These are phyloP conservation scores for Theocolax elegans DNA, from an alignment of 1,140 invertebrate species.

Conservation along the genomic window DNA sequence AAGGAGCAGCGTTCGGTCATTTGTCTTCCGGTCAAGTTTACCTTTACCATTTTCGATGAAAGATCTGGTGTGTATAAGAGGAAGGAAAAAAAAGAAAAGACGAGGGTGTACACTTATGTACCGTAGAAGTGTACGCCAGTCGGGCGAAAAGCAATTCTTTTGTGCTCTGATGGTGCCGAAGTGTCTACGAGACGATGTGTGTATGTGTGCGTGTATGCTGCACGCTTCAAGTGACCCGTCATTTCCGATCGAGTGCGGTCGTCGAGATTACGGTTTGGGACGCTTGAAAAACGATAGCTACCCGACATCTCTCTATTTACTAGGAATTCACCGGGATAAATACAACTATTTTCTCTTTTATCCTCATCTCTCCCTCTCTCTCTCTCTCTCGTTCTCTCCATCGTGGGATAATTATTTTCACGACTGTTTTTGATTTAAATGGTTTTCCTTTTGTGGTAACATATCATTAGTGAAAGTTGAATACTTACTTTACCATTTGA, in stretches of 20 bases:
- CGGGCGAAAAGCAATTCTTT: not conserved
- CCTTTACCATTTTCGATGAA: not conserved
- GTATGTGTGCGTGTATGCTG: not conserved
- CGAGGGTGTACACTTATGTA: not conserved
- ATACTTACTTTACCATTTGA: too few species aligned
- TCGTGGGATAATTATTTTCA: too few species aligned
- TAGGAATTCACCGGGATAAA: not conserved
- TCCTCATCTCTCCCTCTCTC: too few species aligned
- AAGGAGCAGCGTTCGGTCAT: not conserved
- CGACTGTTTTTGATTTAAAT: too few species aligned
- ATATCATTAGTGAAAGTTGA: too few species aligned
- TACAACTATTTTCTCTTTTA: not conserved
- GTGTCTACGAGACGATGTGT: not conserved
- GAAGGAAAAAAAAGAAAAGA: not conserved
- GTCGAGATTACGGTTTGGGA: not conserved
- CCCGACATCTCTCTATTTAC: not conserved
- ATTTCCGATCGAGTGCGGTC: conserved; percentile 11
- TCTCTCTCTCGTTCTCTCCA: too few species aligned
- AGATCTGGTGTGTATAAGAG: not conserved
- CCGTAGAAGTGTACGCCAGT: too few species aligned
- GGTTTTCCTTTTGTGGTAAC: too few species aligned
- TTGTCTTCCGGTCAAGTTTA: not conserved
- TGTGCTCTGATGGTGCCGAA: not conserved
- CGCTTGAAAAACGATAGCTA: conserved; percentile 11
- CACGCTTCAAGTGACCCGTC: not conserved